Evolutionary conservation across 2,888 invertebrate species (phyloP).

Genomic region (Archips xylosteana): DNA sequence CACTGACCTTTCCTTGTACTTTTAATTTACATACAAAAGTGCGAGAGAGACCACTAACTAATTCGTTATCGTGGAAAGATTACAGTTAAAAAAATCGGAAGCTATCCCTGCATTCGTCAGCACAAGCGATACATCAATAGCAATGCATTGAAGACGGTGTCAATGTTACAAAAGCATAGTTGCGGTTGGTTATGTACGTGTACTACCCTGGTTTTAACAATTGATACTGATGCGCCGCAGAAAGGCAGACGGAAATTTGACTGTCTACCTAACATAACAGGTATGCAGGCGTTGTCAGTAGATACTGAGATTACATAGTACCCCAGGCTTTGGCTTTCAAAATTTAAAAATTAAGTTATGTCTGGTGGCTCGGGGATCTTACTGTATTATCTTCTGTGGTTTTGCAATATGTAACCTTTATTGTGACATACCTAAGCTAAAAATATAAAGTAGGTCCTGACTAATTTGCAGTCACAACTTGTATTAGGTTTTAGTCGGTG

Average conservation of each 20-base stretch:
- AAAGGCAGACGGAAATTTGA: not conserved
- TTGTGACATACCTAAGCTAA: conserved; percentile 11
- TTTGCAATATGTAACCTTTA: conserved; percentile 8
- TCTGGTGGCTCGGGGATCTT: too few relatives aligned
- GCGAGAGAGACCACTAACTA: too few relatives aligned
- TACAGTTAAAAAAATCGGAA: too few relatives aligned
- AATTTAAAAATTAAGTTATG: too few relatives aligned
- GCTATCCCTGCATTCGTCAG: too few relatives aligned
- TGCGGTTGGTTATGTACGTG: not conserved
- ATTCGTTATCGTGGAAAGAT: too few relatives aligned
- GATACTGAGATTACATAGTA: not conserved
- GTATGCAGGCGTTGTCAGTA: too few relatives aligned
- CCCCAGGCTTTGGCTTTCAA: too few relatives aligned
- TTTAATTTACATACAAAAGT: too few relatives aligned
- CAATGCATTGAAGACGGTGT: not conserved
- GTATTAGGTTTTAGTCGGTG: conserved; percentile 19
- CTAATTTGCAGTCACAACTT: conserved; percentile 27
- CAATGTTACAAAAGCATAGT: not conserved
- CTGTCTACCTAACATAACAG: too few relatives aligned
- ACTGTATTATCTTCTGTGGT: not conserved
- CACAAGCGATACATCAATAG: too few relatives aligned
- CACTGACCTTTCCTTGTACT: too few relatives aligned
- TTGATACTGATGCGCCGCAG: not conserved
- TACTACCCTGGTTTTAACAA: not conserved
- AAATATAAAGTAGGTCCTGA: conserved; percentile 20